Base-by-base conservation (phyloP, 2,113 vertebrate species). In the Ramphastos sulfuratus region DNA sequence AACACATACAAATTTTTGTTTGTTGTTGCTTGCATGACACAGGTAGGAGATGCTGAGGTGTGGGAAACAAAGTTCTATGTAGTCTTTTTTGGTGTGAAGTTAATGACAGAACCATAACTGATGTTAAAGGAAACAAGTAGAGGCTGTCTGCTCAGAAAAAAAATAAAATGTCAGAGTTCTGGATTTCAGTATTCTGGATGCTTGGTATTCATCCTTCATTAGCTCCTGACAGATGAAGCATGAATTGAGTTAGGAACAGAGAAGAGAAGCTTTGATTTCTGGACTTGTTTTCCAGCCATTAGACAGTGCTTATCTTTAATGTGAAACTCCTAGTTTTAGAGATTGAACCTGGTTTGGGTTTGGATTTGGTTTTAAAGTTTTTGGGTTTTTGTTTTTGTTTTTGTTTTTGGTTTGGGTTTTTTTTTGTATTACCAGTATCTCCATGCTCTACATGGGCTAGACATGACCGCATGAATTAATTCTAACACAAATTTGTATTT, bases 1-100 rank as follows among this genome's bases (percentile, higher is more conserved):
- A 39, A 8, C 3, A 3, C 0, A 0, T 31, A 24, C 31, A 19
- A 3, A 5, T 7, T 10, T 6, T 39, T 75, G 42, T 14, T 4
- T 85, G 7, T 78, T 80, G 3, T 66, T 39, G n/a, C 30, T 91
- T 93, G 25, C 6, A 1, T 64, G 6, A 18, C 5, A 13, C 54
- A 61, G 30, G 54, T 15, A 11, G 28, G 23, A 66, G n/a, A 5
- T 74, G 9, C 23, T 79, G 12, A 59, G 21, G 2, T 84, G 10
- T 4, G 31, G 35, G 15, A 15, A 66, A 48, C 50, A 14, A 92
- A 55, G 4, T 20, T 77, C 0, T 2, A 2, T 65, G 6, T 64
- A 86, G 89, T 61, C 11, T n/a, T 42, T n/a, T 77, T 23, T 33
- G 61, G 61, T 0, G 0, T 72, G 35, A 39, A 39, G 15, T 55